Evolutionary conservation across 2,888 invertebrate species (phyloP).

Genomic region (Plebejus melissa): DNA sequence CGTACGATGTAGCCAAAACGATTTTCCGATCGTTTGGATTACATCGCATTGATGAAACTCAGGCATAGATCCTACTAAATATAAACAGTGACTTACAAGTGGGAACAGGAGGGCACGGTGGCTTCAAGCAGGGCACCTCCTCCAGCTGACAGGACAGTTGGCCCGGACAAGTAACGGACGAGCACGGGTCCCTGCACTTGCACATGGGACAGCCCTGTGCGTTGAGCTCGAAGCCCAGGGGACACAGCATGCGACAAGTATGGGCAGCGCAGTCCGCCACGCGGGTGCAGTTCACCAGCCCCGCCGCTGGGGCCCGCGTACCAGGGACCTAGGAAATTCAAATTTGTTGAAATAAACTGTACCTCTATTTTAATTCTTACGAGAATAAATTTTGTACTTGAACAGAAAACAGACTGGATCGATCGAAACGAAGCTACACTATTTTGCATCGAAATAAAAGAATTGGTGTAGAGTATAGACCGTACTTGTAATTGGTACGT

Average conservation of each 20-base stretch:
- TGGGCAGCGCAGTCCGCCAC: conserved; percentile 86
- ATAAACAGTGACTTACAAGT: conserved; percentile 80
- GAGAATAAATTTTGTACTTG: no score
- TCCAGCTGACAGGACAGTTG: conserved; percentile 87
- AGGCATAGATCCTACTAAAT: neutral
- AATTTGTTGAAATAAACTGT: neutral
- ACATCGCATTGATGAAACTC: neutral
- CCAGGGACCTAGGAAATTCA: conserved; percentile 77
- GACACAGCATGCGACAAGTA: conserved; percentile 92
- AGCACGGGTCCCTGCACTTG: conserved; percentile 90
- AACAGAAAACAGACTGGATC: no score
- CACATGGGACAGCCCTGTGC: conserved; percentile 87
- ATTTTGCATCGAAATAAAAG: no score
- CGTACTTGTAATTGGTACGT: no score
- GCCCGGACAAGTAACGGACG: conserved; percentile 86
- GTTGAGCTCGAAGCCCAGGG: conserved; percentile 87
- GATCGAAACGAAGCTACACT: no score
- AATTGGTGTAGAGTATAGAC: no score
- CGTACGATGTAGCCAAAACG: neutral
- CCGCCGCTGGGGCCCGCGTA: conserved; percentile 83
- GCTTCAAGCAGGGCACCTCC: conserved; percentile 86
- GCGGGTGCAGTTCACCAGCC: conserved; percentile 84
- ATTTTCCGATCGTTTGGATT: neutral
- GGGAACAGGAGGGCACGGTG: conserved; percentile 91
- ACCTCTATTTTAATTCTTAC: neutral